Percentiles rank a stretch among this genome's conserved stretches.
Evolutionary conservation across 2,888 invertebrate species (phyloP).

Genomic region (Ferdinandea cuprea): DNA sequence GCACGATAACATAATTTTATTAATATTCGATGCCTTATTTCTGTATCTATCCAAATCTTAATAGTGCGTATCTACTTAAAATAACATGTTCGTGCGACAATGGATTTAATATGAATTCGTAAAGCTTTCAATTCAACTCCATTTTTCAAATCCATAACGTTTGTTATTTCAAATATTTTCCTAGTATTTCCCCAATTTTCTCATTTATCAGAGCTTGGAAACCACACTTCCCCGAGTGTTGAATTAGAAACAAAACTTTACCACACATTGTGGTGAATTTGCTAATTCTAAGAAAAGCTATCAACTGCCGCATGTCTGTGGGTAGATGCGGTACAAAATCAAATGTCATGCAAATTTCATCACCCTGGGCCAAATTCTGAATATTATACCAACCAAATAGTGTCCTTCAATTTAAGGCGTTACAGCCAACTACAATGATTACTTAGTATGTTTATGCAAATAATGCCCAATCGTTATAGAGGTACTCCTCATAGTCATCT

Average conservation of each 20-base stretch:
- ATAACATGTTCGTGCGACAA: neutral
- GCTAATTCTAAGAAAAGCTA: conserved; percentile 24
- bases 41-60: too few species aligned
- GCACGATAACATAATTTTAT: too few species aligned
- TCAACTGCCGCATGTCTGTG: conserved; percentile 43
- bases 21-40: too few species aligned
- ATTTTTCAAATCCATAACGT: neutral
- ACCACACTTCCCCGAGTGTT: neutral
- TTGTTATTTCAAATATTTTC: neutral
- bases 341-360: conserved; percentile 61
- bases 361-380: conserved; percentile 48
- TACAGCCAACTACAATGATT: conserved; percentile 24
- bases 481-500: conserved; percentile 7
- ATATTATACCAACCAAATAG: neutral
- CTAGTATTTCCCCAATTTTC: conserved; percentile 21
- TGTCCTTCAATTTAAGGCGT: conserved; percentile 21
- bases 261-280: conserved; percentile 38
- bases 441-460: neutral
- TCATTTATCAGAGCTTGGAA: neutral
- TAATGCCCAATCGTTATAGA: conserved; percentile 27
- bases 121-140: neutral
- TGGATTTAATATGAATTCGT: too few species aligned
- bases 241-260: conserved; percentile 16
- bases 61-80: too few species aligned
- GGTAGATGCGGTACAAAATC: conserved; percentile 53